These are phyloP conservation scores for Pasiphila rectangulata DNA, from an alignment of 2,888 invertebrate species.

Conservation along the genomic window DNA sequence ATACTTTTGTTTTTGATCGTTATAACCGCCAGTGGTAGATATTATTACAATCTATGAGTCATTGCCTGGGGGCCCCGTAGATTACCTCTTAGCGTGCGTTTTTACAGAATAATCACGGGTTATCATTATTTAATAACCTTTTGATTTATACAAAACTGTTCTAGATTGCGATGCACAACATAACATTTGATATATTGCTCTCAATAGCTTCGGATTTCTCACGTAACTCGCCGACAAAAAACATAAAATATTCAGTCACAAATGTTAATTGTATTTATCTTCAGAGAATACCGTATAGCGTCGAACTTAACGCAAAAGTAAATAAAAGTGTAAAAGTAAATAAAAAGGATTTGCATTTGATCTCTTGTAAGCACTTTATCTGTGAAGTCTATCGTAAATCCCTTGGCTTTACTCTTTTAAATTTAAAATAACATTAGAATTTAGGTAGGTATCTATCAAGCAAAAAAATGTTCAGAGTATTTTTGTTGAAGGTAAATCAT, in stretches of 20 bases:
- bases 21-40: conserved; percentile 42
- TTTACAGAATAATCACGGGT: conserved; percentile 46
- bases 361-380: conserved; percentile 19
- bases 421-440: background rate
- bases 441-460: too few species aligned
- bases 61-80: conserved; percentile 40
- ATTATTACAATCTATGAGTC: conserved; percentile 40
- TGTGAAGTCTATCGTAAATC: conserved; percentile 14
- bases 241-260: conserved; percentile 3
- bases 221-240: conserved; percentile 26
- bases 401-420: conserved; percentile 6
- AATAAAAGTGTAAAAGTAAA: conserved; percentile 19
- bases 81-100: conserved; percentile 43
- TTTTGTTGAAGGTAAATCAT: too few species aligned
- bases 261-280: conserved; percentile 16
- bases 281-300: conserved; percentile 15
- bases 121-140: conserved; percentile 41
- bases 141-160: conserved; percentile 49
- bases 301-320: conserved; percentile 12
- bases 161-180: conserved; percentile 43
- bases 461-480: too few species aligned
- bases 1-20: conserved; percentile 52
- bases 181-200: conserved; percentile 31
- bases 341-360: conserved; percentile 22
- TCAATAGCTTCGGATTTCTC: conserved; percentile 22